Conservation (phyloP, 2,113 vertebrate species). For the Verasper variegatus region DNA sequence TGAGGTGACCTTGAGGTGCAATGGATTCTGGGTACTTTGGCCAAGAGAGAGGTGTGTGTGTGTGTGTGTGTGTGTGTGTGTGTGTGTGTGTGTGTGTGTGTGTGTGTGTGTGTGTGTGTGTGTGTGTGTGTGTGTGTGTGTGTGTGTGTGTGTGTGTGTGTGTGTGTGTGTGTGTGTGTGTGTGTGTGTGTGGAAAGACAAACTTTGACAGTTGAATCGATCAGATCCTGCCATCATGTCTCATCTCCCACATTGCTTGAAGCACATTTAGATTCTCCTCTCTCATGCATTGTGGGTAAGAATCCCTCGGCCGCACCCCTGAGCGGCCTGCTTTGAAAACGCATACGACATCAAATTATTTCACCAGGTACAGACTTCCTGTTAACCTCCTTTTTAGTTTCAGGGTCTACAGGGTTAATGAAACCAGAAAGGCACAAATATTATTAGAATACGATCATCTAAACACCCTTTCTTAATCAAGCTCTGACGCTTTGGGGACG, state of each 20-base stretch:
- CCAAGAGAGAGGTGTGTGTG: conserved; percentile 14
- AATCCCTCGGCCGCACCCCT: not conserved
- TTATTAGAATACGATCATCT: conserved; percentile 67
- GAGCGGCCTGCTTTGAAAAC: not conserved
- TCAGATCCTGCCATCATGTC: conserved; percentile 29
- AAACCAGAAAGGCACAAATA: conserved; percentile 42
- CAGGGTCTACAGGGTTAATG: conserved; percentile 46
- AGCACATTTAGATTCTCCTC: conserved; percentile 20
- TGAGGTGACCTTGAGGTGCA: conserved; percentile 74
- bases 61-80: not conserved
- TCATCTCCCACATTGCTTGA: conserved; percentile 6
- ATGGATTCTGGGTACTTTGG: conserved; percentile 64
- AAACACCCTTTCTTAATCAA: conserved; percentile 61
- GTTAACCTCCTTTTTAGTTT: conserved; percentile 25
- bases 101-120: not conserved
- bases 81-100: conserved; percentile 1
- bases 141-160: conserved; percentile 2
- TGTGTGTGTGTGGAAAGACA: conserved; percentile 14
- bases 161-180: conserved; percentile 1
- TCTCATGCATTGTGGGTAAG: conserved; percentile 14
- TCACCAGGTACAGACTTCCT: not conserved
- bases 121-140: conserved; percentile 3
- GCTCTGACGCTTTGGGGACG: conserved; percentile 60
- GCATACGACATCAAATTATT: not conserved
- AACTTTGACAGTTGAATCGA: not conserved